These are phyloP conservation scores for Smittia aterrima DNA, from an alignment of 2,888 invertebrate genomes.

Conservation along the genomic window DNA sequence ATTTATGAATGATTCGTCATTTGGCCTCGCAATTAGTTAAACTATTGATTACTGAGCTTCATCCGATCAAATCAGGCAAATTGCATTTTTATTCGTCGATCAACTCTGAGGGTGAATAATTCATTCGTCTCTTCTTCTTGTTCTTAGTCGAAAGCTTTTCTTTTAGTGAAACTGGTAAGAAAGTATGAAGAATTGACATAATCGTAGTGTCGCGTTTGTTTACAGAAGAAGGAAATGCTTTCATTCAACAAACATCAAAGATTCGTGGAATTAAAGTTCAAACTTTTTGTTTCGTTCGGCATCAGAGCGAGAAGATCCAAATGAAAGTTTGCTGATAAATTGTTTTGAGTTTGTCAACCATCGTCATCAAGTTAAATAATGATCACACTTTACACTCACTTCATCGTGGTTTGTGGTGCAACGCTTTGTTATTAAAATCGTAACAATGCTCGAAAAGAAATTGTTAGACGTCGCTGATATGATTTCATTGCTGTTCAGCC, in stretches of 20 bases:
- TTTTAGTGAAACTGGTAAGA: neutral
- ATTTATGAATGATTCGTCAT: no score
- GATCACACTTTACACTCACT: neutral
- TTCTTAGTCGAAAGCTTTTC: neutral
- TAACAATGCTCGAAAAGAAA: neutral
- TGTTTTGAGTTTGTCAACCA: neutral
- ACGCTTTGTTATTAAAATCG: neutral
- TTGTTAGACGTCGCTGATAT: neutral
- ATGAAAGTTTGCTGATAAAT: neutral
- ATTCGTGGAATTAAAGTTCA: conserved; percentile 27
- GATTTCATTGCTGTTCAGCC: neutral
- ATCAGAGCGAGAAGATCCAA: neutral
- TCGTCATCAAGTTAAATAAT: neutral
- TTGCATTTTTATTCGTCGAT: no score
- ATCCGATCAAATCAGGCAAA: no score
- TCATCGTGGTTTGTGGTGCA: neutral
- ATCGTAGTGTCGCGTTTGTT: neutral
- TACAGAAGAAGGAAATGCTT: neutral
- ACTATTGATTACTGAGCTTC: no score
- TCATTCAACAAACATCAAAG: neutral
- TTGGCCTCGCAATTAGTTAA: no score
- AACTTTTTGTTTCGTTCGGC: conserved; percentile 21
- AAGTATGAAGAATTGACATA: conserved; percentile 28
- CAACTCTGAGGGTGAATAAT: no score
- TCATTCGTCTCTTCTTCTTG: no score